Percentiles rank a stretch among this genome's conserved stretches.
Evolutionary conservation across 2,113 vertebrate genomes (phyloP).

Genomic region (Periophthalmus modestus): DNA sequence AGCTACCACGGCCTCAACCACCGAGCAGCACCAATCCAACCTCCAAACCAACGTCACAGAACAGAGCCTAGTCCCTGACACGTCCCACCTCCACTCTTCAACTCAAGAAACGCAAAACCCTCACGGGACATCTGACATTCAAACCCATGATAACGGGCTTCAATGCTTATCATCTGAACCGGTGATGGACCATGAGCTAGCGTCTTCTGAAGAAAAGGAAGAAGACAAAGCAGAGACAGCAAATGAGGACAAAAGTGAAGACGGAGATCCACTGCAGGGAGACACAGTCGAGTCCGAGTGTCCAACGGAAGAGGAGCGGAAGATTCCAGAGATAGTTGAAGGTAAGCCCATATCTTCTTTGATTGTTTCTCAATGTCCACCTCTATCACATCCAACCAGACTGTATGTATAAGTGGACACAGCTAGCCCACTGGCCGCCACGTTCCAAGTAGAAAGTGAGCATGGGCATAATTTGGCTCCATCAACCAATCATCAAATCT

Average conservation of each 20-base stretch:
- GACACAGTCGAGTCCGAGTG: conserved; percentile 26
- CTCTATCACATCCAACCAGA: no score
- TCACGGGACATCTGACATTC: conserved; percentile 11
- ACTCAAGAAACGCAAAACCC: conserved; percentile 22
- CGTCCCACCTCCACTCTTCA: conserved; percentile 48
- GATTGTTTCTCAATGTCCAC: no score
- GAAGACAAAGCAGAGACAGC: conserved; percentile 14
- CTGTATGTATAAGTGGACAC: no score
- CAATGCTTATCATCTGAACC: background rate
- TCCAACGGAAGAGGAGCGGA: conserved; percentile 27
- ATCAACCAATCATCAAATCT: no score
- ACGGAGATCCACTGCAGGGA: conserved; percentile 14
- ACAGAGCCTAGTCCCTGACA: conserved; percentile 53
- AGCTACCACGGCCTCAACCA: conserved; percentile 52
- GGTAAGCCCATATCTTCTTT: conserved; percentile 40
- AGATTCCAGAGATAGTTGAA: conserved; percentile 44
- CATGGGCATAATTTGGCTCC: no score
- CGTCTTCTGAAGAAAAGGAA: background rate
- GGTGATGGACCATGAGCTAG: background rate
- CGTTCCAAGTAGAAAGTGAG: no score
- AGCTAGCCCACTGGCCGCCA: no score
- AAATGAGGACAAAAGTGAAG: conserved; percentile 25
- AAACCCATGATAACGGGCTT: conserved; percentile 28
- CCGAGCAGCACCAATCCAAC: conserved; percentile 59
- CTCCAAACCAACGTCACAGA: conserved; percentile 53